These are phyloP conservation scores for Brachionichthys hirsutus DNA, from an alignment of 2,113 vertebrate species.

Conservation along the genomic window DNA sequence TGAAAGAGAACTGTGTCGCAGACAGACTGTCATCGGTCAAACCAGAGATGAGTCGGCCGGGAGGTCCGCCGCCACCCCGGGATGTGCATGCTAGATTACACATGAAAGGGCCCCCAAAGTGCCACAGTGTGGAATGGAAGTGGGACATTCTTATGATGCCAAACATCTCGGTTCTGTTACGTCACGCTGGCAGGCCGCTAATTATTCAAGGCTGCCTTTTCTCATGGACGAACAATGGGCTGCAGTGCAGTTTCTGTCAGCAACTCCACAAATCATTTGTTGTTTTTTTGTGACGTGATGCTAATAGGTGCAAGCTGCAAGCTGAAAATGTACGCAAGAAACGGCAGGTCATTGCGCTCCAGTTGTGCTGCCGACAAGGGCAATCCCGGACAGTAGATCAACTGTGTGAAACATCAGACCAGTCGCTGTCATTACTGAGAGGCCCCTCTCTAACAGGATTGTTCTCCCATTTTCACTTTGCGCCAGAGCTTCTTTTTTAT, in stretches of 20 bases:
- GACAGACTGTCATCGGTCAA: constrained; percentile 44
- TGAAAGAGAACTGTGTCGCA: constrained; percentile 40
- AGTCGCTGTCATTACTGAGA: constrained; percentile 48
- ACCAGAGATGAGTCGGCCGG: constrained; percentile 37
- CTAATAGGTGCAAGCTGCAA: constrained; percentile 61
- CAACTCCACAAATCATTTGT: constrained; percentile 67
- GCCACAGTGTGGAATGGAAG: constrained; percentile 71
- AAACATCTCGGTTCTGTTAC: constrained; percentile 78
- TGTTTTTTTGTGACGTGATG: constrained; percentile 71
- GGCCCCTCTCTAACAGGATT: constrained; percentile 35
- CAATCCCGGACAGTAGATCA: constrained; percentile 49
- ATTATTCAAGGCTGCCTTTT: constrained; percentile 78
- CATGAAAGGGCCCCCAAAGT: constrained; percentile 75
- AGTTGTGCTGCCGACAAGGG: constrained; percentile 55
- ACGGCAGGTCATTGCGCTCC: constrained; percentile 43
- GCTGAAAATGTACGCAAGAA: constrained; percentile 69
- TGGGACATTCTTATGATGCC: constrained; percentile 80
- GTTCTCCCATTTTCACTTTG: constrained; percentile 40
- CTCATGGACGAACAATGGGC: constrained; percentile 72
- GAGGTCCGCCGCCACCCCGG: constrained; percentile 47
- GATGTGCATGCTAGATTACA: constrained; percentile 75
- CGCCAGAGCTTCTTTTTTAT: not conserved
- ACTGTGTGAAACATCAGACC: constrained; percentile 55
- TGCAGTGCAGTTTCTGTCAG: constrained; percentile 41
- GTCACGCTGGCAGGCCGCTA: constrained; percentile 72